These are phyloP conservation scores for Xiphophorus birchmanni DNA, from an alignment of 2,797 vertebrate genomes.

Conservation along the genomic window DNA sequence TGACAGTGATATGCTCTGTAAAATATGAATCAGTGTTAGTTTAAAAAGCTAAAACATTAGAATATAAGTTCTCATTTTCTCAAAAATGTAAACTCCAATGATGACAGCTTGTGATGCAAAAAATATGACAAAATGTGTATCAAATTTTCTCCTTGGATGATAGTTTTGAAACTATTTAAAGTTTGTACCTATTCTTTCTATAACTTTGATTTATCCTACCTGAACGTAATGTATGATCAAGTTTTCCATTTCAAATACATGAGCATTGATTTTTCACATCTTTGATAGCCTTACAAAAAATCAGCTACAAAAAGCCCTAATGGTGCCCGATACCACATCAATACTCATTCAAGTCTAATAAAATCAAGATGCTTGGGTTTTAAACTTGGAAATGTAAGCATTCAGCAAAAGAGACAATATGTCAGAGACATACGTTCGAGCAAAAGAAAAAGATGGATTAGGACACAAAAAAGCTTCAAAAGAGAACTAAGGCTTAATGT, in stretches of 20 bases:
- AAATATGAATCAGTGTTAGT: not conserved
- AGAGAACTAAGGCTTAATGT: constrained; percentile 59
- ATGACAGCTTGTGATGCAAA: not conserved
- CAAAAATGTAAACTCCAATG: not conserved
- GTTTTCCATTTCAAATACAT: constrained; percentile 75
- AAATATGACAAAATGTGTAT: constrained; percentile 15
- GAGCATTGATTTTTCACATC: constrained; percentile 71
- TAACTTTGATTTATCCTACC: constrained; percentile 58
- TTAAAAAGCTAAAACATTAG: not conserved
- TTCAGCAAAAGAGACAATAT: constrained; percentile 31
- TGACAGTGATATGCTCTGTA: not conserved
- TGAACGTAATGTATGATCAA: constrained; percentile 60
- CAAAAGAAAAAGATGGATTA: constrained; percentile 33
- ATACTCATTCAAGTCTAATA: constrained; percentile 62
- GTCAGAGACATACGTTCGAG: constrained; percentile 50
- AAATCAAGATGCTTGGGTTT: constrained; percentile 37
- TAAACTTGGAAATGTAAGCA: constrained; percentile 33
- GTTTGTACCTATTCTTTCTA: constrained; percentile 27
- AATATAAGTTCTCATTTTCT: not conserved
- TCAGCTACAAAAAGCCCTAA: constrained; percentile 66
- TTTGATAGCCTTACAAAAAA: constrained; percentile 56
- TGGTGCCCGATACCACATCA: constrained; percentile 65
- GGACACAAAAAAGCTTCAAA: constrained; percentile 57
- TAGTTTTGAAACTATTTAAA: constrained; percentile 40
- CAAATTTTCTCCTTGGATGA: constrained; percentile 18